phyloP scores from a whole-genome alignment of 2,888 invertebrate species.

The Heteropelma amictum region DNA sequence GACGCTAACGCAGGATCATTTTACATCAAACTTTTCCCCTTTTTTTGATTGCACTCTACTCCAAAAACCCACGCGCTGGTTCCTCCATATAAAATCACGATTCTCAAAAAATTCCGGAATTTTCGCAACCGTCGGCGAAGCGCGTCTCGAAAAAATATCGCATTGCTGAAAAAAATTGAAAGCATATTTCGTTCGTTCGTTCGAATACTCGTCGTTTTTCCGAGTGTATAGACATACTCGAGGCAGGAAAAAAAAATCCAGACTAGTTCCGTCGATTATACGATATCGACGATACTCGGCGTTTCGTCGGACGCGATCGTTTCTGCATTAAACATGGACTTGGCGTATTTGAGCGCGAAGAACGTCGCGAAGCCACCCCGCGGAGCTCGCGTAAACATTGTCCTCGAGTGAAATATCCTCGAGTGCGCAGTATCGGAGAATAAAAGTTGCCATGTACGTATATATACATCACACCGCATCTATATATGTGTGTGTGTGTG shows the following conservation, averaged over 20 bases:
- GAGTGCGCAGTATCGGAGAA: background rate
- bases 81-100: too few relatives aligned
- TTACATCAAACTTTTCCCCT: too few relatives aligned
- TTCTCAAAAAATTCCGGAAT: too few relatives aligned
- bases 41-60: too few relatives aligned
- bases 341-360: slow-evolving; percentile 52
- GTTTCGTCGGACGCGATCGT: slow-evolving; percentile 28
- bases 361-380: slow-evolving; percentile 10
- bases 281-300: slow-evolving; percentile 10
- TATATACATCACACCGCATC: background rate
- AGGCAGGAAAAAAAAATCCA: background rate
- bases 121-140: too few relatives aligned
- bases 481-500: background rate
- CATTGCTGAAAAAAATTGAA: too few relatives aligned
- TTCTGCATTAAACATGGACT: slow-evolving; percentile 72
- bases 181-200: too few relatives aligned
- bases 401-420: slow-evolving; percentile 7
- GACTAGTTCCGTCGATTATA: slow-evolving; percentile 31
- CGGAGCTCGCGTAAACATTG: slow-evolving; percentile 19
- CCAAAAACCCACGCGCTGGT: too few relatives aligned
- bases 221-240: too few relatives aligned
- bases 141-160: too few relatives aligned
- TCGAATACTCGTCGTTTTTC: too few relatives aligned
- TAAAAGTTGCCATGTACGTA: slow-evolving; percentile 9
- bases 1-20: too few relatives aligned